Evolutionary conservation across 2,797 vertebrate genomes (phyloP), one percentile per base, ranked within the genome.

Genomic region (Myotis pilosus): DNA sequence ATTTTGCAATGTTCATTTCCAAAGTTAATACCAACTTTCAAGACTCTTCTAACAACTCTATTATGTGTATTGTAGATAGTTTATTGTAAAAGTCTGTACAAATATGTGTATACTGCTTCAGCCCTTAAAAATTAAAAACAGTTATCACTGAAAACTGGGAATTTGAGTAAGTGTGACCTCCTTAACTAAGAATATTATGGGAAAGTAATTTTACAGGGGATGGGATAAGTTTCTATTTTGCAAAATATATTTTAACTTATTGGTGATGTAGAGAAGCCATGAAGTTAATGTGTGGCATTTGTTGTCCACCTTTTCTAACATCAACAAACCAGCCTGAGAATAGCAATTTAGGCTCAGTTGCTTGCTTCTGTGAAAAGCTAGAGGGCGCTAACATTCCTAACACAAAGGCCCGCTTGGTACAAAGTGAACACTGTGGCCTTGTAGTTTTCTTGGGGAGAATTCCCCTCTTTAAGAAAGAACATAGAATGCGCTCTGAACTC

Each of bases 1-100:
- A 89, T 44, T 91, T 94, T 82, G 41, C 87, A 66, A 51, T 49
- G 25, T 69, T 87, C 69, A 82, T 75, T 75, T 71, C 44, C 71
- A 53, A 82, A 71, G 28, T 89, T 41, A 36, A 71, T 53, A 22
- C 4, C 16, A 93, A 30, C 25, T 53, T 51, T 74, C 33, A 76
- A 84, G 17, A 41, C 53, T 38, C 53, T 38, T 17, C 80, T 92
- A 86, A 47, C 30, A 72, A 51, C 17, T 53, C 9, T 30, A 47
- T 55, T 41, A 51, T 38, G 3, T 84, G 68, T 28, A 94, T 55
- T 44, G 38, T 20, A 28, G 10, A 47, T 22, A 25, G 7, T 85
- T 92, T 55, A 13, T 28, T 83, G 10, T 80, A n/a, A 79, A 78
- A 72, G 28, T 66, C 12, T 64, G 75, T 76, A 53, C 3, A 75